These are phyloP conservation scores for Gambusia holbrooki DNA, from an alignment of 2,113 vertebrate species.

Conservation along the genomic window DNA sequence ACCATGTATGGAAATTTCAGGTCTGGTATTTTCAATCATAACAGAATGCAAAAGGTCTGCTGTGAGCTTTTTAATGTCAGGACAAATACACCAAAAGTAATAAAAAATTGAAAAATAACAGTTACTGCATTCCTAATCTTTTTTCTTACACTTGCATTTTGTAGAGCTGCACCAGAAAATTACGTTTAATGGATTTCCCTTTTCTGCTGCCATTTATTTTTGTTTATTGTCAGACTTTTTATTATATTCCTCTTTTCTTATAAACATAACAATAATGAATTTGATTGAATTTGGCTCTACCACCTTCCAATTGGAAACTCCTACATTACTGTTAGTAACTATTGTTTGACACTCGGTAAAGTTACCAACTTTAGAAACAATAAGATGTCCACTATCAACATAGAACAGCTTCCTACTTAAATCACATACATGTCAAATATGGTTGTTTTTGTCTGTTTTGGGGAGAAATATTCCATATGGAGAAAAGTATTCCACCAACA, in stretches of 20 bases:
- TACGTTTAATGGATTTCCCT: conserved; percentile 2
- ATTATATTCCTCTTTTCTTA: not conserved
- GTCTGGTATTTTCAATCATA: conserved; percentile 34
- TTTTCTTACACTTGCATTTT: conserved; percentile 13
- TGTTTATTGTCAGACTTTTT: not conserved
- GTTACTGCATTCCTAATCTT: conserved; percentile 16
- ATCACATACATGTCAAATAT: conserved; percentile 7
- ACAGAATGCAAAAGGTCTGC: not conserved
- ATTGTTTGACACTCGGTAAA: not conserved
- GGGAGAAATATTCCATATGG: not conserved
- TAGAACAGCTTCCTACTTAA: not conserved
- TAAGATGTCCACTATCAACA: not conserved
- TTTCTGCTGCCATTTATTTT: conserved; percentile 7
- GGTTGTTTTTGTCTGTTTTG: not conserved
- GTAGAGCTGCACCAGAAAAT: conserved; percentile 9
- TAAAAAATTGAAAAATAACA: conserved; percentile 19
- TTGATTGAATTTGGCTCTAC: not conserved
- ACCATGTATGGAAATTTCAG: conserved; percentile 3
- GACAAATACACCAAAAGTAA: conserved; percentile 15
- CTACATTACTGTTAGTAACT: not conserved
- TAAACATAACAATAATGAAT: not conserved
- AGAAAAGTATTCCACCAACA: not conserved
- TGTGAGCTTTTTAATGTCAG: conserved; percentile 32
- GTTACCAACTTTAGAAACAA: not conserved
- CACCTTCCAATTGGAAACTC: not conserved